phyloP scores from a whole-genome alignment of 2,113 vertebrate genomes.

The Nothobranchius kuhntae region DNA sequence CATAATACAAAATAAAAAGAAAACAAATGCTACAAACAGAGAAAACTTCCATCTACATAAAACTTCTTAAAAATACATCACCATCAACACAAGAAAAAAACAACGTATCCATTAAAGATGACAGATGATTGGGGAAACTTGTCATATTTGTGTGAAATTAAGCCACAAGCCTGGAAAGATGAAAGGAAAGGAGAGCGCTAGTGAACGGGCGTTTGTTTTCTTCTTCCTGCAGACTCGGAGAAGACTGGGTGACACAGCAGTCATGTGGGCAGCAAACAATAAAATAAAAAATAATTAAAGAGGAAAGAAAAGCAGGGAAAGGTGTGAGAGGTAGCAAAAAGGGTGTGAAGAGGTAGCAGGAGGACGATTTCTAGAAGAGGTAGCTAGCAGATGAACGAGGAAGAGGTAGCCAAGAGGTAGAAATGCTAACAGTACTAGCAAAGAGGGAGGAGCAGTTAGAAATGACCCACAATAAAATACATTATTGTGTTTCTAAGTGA shows the following conservation, averaged over 20 bases:
- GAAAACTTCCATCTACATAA: constrained; percentile 78
- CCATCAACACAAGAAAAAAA: constrained; percentile 69
- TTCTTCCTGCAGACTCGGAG: constrained; percentile 35
- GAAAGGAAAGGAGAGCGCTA: constrained; percentile 20
- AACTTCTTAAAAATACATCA: constrained; percentile 83
- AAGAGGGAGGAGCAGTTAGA: background rate
- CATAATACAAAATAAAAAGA: constrained; percentile 64
- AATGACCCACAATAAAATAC: constrained; percentile 18
- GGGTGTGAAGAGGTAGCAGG: constrained; percentile 54
- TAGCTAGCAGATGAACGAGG: constrained; percentile 64
- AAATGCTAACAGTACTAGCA: constrained; percentile 61
- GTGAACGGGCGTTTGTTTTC: constrained; percentile 33
- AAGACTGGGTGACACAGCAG: constrained; percentile 62
- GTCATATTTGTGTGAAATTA: constrained; percentile 57
- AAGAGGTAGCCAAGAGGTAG: constrained; percentile 75
- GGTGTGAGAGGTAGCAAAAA: background rate
- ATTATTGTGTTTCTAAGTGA: background rate
- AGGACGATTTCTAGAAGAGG: constrained; percentile 52
- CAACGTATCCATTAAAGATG: constrained; percentile 68
- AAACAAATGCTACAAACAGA: constrained; percentile 77
- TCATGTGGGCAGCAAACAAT: constrained; percentile 60
- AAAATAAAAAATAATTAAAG: background rate
- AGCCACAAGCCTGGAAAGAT: constrained; percentile 55
- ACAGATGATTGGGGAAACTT: constrained; percentile 58
- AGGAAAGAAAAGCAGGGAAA: constrained; percentile 12